Percentiles rank a stretch among this genome's conserved stretches.
These are phyloP conservation scores for Aurelia coerulea DNA, from an alignment of 30 jellyfish, hydroid and myxozoan genomes.

Conservation along the genomic window DNA sequence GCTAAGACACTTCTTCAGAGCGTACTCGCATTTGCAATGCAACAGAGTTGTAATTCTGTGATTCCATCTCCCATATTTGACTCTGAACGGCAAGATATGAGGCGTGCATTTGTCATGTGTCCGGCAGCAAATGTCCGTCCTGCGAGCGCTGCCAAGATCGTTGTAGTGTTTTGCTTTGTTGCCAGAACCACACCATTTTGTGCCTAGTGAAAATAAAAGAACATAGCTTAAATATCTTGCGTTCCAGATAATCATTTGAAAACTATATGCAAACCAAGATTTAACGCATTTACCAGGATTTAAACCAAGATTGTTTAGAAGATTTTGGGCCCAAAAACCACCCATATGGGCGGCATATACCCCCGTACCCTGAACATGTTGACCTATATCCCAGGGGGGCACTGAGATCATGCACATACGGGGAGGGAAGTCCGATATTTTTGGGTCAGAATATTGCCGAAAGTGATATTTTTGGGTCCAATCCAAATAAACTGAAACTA, in stretches of 20 bases:
- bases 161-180: constrained; percentile 21
- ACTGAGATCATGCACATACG: too few relatives aligned
- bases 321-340: too few relatives aligned
- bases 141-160: constrained; percentile 39
- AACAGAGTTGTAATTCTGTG: neutral
- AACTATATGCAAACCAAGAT: too few relatives aligned
- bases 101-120: constrained; percentile 28
- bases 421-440: too few relatives aligned
- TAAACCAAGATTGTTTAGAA: too few relatives aligned
- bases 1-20: neutral
- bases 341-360: too few relatives aligned
- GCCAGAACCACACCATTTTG: constrained; percentile 55
- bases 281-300: too few relatives aligned
- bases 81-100: neutral
- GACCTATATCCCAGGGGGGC: too few relatives aligned
- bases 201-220: constrained; percentile 3
- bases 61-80: neutral
- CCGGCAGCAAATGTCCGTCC: constrained; percentile 26
- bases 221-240: neutral
- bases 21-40: neutral
- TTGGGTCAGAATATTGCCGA: too few relatives aligned
- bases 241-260: neutral
- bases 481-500: too few relatives aligned
- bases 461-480: too few relatives aligned
- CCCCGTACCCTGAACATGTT: too few relatives aligned